phyloP scores from a whole-genome alignment of 2,797 vertebrate species.

The Falco cherrug region DNA sequence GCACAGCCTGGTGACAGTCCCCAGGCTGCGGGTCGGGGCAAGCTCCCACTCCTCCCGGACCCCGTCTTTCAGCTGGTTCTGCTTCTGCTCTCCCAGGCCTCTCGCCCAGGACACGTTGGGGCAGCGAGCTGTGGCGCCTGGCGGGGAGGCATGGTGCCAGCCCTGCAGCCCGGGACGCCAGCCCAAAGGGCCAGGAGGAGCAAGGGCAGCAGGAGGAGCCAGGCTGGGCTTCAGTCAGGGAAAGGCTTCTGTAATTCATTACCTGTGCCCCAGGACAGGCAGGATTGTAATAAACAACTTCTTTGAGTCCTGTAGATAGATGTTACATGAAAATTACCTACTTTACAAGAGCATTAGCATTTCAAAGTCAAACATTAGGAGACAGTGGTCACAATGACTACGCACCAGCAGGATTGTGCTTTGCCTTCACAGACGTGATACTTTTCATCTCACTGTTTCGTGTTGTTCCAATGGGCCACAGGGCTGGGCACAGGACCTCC shows the following conservation, averaged over 20 bases:
- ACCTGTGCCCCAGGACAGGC: constrained; percentile 38
- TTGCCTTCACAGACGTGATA: background rate
- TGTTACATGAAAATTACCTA: constrained; percentile 66
- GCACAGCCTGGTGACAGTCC: background rate
- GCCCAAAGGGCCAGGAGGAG: background rate
- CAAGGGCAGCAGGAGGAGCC: background rate
- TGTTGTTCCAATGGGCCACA: background rate
- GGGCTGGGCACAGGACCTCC: background rate
- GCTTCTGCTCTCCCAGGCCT: background rate
- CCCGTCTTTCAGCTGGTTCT: background rate
- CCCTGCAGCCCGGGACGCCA: background rate
- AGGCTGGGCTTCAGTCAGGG: background rate
- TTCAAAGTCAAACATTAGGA: constrained; percentile 61
- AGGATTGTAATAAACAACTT: constrained; percentile 61
- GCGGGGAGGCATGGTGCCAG: background rate
- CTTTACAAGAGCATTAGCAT: constrained; percentile 65
- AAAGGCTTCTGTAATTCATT: constrained; percentile 41
- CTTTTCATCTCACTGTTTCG: background rate
- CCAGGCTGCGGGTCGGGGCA: background rate
- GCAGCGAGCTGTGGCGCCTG: fast-evolving
- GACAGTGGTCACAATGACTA: constrained; percentile 27
- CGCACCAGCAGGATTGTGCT: background rate
- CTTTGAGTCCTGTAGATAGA: constrained; percentile 57
- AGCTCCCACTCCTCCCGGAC: background rate
- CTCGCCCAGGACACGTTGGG: fast-evolving